Evolutionary conservation across 2,113 vertebrate species (phyloP), one percentile per base, ranked within the genome.

Genomic region (Pardalotus punctatus): DNA sequence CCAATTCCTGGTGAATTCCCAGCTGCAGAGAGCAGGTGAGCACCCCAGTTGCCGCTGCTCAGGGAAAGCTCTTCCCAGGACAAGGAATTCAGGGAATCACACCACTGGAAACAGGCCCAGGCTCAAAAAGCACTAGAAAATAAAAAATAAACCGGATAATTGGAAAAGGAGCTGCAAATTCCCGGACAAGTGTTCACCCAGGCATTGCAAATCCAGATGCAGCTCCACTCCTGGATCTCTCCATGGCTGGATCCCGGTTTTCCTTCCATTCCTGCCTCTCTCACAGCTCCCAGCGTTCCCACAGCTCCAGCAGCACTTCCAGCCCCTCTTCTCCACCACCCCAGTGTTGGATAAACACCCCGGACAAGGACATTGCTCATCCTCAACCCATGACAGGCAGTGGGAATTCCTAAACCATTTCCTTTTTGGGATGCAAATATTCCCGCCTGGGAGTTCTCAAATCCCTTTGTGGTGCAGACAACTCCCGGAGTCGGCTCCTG

Each of bases 31-130:
- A 60, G 27, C 71, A 14, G 1, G 2, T 11, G 54, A 60, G 20
- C 1, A 0, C 25, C 5, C 38, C 0, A 2, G 6, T 28, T 24
- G 58, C 53, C 71, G 64, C n/a, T n/a, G n/a, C n/a, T n/a, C 35
- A 11, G 60, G 31, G 36, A 9, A 36, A 36, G 7, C 21, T 84
- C 50, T 27, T 72, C 43, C 42, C 1, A 2, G 47, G 50, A 77
- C 19, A 25, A 64, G 28, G 20, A 61, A 76, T 74, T 2, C 7
- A 57, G 28, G 62, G 33, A 48, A 25, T 38, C 35, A 21, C 5
- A 24, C 10, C n/a, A 3, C 0, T 50, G 65, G 69, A 42, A 86
- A 73, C 0, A 57, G 24, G 5, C 33, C 62, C 9, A 7, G 0
- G 4, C 19, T 64, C 14, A 61, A 72, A 70, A 51, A 81, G 0